Evolutionary conservation across 2,113 vertebrate species (phyloP).

Genomic region (Varanus salvator): DNA sequence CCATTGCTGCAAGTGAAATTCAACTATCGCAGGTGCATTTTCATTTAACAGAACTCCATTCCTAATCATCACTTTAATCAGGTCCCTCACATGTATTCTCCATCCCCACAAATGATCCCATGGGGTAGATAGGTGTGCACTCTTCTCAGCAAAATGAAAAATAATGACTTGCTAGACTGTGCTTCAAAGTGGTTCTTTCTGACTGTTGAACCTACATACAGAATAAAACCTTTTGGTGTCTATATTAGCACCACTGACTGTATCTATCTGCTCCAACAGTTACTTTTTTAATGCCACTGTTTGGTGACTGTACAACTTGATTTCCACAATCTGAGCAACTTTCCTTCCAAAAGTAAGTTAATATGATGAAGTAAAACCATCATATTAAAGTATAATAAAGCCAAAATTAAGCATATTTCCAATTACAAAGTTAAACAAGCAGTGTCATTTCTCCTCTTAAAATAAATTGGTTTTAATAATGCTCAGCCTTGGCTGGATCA

Average conservation of each 20-base stretch:
- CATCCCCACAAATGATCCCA: neutral
- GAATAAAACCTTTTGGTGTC: neutral
- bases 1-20: conserved; percentile 7
- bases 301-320: neutral
- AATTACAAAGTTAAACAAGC: neutral
- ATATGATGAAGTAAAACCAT: neutral
- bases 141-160: conserved; percentile 44
- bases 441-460: neutral
- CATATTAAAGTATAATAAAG: neutral
- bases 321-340: neutral
- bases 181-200: conserved; percentile 29
- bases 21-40: neutral
- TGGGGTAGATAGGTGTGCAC: neutral
- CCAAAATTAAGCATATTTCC: neutral
- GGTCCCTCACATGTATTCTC: neutral
- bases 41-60: neutral
- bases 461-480: neutral
- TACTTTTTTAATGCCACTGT: neutral
- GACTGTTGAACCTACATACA: conserved; percentile 21
- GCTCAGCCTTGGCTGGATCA: neutral
- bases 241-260: neutral
- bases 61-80: conserved; percentile 1
- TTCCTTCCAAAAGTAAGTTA: neutral
- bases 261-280: neutral
- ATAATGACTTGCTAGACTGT: conserved; percentile 18